These are phyloP conservation scores for Ceyx margarethae DNA, from an alignment of 2,113 vertebrate genomes.

Conservation along the genomic window DNA sequence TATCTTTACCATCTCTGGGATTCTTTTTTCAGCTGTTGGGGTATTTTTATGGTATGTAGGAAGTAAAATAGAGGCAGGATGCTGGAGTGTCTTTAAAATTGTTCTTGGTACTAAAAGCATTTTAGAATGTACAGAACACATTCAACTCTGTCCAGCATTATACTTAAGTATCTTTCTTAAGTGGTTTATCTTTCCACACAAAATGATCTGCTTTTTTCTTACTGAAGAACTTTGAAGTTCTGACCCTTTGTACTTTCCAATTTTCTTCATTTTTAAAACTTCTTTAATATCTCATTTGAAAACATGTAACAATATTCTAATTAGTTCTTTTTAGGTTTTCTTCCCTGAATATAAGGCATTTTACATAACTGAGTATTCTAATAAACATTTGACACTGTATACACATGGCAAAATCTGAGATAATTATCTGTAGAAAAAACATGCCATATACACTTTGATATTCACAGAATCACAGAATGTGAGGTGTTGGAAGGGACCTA, in stretches of 20 bases:
- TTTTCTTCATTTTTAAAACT: neutral
- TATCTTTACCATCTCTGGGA: neutral
- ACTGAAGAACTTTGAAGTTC: neutral
- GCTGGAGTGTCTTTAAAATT: neutral
- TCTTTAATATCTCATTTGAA: neutral
- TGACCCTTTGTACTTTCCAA: neutral
- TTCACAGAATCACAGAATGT: too few relatives aligned
- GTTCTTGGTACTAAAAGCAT: neutral
- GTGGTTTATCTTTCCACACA: neutral
- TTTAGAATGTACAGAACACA: neutral
- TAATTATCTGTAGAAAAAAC: neutral
- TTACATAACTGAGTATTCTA: neutral
- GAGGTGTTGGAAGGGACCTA: too few relatives aligned
- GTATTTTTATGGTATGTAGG: neutral
- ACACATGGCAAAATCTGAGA: neutral
- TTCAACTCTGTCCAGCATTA: neutral
- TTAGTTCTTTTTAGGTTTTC: neutral
- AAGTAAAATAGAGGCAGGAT: neutral
- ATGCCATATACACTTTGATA: too few relatives aligned
- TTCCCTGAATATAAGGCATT: neutral
- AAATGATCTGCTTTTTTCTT: rapidly evolving
- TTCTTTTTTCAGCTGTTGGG: neutral
- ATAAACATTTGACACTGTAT: neutral
- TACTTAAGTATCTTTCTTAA: neutral
- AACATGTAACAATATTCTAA: neutral